Conservation (phyloP, 2,797 vertebrate species). For the Channallabes apus region DNA sequence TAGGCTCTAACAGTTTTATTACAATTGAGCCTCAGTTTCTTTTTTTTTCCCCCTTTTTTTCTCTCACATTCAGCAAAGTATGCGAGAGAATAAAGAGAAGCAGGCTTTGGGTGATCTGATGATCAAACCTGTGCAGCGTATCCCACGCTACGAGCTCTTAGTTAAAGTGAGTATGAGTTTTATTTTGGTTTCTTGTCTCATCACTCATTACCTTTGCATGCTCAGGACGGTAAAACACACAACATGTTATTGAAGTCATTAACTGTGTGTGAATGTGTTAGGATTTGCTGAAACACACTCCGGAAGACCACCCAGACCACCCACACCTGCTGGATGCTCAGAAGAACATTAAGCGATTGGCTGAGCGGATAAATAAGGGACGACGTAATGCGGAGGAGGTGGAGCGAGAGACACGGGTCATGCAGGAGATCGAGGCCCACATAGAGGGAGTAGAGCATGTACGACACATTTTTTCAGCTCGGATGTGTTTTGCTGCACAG, state of each 20-base stretch:
- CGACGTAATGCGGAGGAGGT: slow-evolving; percentile 92
- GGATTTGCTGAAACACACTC: slow-evolving; percentile 96
- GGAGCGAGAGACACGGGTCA: slow-evolving; percentile 88
- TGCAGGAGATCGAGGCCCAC: slow-evolving; percentile 97
- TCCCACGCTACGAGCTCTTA: slow-evolving; percentile 94
- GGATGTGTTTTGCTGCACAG: neutral
- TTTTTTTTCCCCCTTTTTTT: neutral
- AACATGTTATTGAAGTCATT: neutral
- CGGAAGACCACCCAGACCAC: slow-evolving; percentile 93
- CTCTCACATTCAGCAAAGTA: slow-evolving; percentile 85
- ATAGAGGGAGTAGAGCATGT: slow-evolving; percentile 97
- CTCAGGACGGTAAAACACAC: neutral
- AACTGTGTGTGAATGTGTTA: slow-evolving; percentile 56
- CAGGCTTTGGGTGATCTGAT: slow-evolving; percentile 95
- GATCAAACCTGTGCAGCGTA: slow-evolving; percentile 98
- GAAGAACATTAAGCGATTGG: slow-evolving; percentile 92
- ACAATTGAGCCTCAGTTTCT: neutral
- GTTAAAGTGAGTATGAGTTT: slow-evolving; percentile 82
- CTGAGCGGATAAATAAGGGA: slow-evolving; percentile 95
- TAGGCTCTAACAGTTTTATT: neutral
- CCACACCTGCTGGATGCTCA: slow-evolving; percentile 87
- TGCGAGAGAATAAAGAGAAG: slow-evolving; percentile 98
- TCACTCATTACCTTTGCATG: neutral
- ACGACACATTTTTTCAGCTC: slow-evolving; percentile 57
- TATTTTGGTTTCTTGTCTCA: neutral